Base-by-base conservation (phyloP, 2,888 invertebrate genomes). In the Mimachlamys varia region DNA sequence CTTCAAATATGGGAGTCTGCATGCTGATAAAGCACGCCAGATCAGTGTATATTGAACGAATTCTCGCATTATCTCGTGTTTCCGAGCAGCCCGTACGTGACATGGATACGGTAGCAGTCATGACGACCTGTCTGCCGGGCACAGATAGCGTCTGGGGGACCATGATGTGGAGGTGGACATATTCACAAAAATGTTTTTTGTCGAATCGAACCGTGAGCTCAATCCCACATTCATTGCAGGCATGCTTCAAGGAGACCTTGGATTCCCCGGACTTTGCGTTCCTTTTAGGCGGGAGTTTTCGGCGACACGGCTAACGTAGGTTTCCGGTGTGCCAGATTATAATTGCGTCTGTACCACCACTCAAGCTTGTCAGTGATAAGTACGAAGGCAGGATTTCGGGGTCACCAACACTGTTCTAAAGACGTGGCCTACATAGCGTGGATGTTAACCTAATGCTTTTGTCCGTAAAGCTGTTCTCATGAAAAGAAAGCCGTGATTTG, bases 241-340 rank as follows among this genome's bases (percentile, higher is more conserved):
- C 58, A 58, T 58, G 58, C 58, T 58, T 58, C 58, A 58, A 58
- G 58, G 58, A 58, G 58, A 58, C 58, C 58, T 58, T 58, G 58
- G 58, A 19, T n/a, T 58, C 1, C 58, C 7, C 19, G 15, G 58
- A 58, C 58, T 58, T 22, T 58, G 22, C 0, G 58, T 58, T 19
- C 58, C 58, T 58, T 58, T 58, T 58, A 58, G 19, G 13, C 58
- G 19, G n/a, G 58, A 58, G 19, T 19, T 58, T 22, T 58, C 58
- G 58, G 58, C 22, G 58, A 58, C 58, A 58, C n/a, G 19, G n/a
- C 58, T 19, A 58, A 58, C 58, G n/a, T 58, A 7, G 58, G 22
- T 58, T 58, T 58, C 58, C 58, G 58, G 58, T 58, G 58, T 58
- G 58, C n/a, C 58, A 58, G 22, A 58, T 58, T 58, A 19, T 22